Percentiles rank a stretch among this genome's conserved stretches.
Conservation (phyloP, 2,113 vertebrate species). For the Melanotaenia duboulayi region DNA sequence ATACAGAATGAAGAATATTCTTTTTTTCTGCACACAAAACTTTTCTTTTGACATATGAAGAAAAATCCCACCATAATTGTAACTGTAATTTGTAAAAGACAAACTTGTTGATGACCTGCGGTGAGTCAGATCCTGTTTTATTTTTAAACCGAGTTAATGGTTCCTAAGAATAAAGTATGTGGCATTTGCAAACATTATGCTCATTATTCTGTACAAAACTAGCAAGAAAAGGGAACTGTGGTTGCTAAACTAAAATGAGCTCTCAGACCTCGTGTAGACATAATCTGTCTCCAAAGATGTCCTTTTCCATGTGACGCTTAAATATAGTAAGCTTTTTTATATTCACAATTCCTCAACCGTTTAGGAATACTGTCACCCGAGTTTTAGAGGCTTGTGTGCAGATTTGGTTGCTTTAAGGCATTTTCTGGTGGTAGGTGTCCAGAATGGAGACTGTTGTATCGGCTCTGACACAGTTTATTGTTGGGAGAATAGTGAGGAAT, state of each 20-base stretch:
- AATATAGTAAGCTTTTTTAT: constrained; percentile 32
- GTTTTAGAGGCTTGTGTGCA: constrained; percentile 17
- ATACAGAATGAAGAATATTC: constrained; percentile 64
- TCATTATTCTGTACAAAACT: constrained; percentile 35
- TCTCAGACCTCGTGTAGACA: constrained; percentile 23
- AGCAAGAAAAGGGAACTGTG: constrained; percentile 33
- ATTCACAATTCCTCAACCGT: constrained; percentile 33
- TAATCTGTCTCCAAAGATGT: constrained; percentile 27
- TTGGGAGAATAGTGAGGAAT: constrained; percentile 72
- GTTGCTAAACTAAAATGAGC: constrained; percentile 23
- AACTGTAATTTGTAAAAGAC: constrained; percentile 45
- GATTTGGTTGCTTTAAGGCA: constrained; percentile 22
- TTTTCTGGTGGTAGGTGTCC: constrained; percentile 36
- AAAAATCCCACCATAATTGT: constrained; percentile 18
- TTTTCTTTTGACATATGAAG: constrained; percentile 53
- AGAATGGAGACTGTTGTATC: constrained; percentile 66
- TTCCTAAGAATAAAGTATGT: constrained; percentile 66
- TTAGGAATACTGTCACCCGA: constrained; percentile 31
- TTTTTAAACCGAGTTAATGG: constrained; percentile 13
- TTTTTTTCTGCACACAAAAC: constrained; percentile 50
- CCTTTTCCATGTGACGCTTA: constrained; percentile 43
- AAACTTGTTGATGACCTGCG: constrained; percentile 45
- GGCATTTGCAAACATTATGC: constrained; percentile 39
- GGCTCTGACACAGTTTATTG: constrained; percentile 64
- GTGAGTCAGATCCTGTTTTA: constrained; percentile 31